Percentiles rank a stretch among this genome's conserved stretches.
phyloP scores from a whole-genome alignment of 2,113 vertebrate genomes.

The Monarcha castaneiventris region DNA sequence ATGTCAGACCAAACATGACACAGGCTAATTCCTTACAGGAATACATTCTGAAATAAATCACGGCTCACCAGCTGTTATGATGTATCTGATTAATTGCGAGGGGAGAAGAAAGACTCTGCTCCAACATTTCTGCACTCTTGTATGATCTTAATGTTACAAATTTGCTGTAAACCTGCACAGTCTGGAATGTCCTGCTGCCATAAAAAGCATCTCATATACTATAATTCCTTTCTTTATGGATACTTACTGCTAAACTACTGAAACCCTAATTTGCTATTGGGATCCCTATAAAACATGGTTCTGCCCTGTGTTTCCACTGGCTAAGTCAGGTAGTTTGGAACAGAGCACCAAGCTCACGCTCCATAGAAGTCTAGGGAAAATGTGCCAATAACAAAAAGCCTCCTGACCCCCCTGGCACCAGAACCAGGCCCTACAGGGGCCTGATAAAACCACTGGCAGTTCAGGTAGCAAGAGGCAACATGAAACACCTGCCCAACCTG shows the following conservation, averaged over 20 bases:
- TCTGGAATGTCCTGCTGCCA: not conserved
- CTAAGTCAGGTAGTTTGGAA: not conserved
- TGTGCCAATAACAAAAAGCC: not conserved
- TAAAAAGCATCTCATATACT: not conserved
- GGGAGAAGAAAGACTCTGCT: not conserved
- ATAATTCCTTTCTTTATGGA: not conserved
- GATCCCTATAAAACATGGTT: not conserved
- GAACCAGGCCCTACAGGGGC: not conserved
- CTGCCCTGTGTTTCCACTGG: not conserved
- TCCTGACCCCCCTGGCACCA: not conserved
- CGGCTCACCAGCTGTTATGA: not conserved
- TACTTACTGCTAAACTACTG: not conserved
- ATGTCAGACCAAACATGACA: not conserved
- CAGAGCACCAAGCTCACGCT: not conserved
- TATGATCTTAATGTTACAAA: not conserved
- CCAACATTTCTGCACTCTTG: not conserved
- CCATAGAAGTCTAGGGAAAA: not conserved
- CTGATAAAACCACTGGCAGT: not conserved
- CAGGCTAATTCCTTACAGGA: not conserved
- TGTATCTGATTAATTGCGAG: not conserved
- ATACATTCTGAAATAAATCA: not conserved
- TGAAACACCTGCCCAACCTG: not conserved
- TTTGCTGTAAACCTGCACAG: not conserved
- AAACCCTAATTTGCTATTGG: not conserved
- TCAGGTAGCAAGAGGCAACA: not conserved